Evolutionary conservation across 2,888 invertebrate species (phyloP), one percentile per base, ranked within the genome.

Genomic region (Ephialtes manifestator): DNA sequence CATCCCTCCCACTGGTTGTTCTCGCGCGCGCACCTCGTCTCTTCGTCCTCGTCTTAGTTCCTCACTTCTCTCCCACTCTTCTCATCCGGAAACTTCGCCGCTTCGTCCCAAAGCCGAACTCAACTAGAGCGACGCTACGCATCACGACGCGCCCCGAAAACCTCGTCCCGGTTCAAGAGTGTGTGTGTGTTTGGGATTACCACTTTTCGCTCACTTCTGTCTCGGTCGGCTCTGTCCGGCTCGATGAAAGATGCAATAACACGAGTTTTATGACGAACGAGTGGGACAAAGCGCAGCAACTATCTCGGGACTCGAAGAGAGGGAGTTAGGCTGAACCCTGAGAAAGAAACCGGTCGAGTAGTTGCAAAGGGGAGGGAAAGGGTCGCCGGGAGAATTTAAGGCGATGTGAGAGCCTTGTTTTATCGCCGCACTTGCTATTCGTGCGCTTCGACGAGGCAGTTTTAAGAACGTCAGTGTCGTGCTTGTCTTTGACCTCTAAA

Each of bases 181-280:
- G 90, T 89, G 90, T 90, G n/a, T n/a, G n/a, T n/a, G n/a, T 91
- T 90, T 89, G 87, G 88, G 88, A 91, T 92, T 90, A 90, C 88
- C 88, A 88, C 87, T 90, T 88, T 90, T 89, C n/a, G 88, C 82
- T 79, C 87, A 80, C 87, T 65, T 39, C 85, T 86, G 82, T 87
- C 63, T 77, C 82, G 58, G 60, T 68, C 67, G 82, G 82, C 48
- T 48, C 28, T 46, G 48, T 28, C 15, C 15, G 0, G 68, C 24
- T 46, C 31, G 63, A 75, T 63, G 75, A 75, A 18, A 18, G 63
- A 75, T 35, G 35, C n/a, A 60, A 55, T 48, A 48, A 63, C 63
- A 58, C 58, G 60, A 60, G 74, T 74, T 58, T 74, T 58, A 51
- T 18, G 53, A 58, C 43, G 58, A n/a, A n/a, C 8, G 43, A 43